These are phyloP conservation scores for Girardia tigrina DNA, from an alignment of 2,888 invertebrate species.

Conservation along the genomic window DNA sequence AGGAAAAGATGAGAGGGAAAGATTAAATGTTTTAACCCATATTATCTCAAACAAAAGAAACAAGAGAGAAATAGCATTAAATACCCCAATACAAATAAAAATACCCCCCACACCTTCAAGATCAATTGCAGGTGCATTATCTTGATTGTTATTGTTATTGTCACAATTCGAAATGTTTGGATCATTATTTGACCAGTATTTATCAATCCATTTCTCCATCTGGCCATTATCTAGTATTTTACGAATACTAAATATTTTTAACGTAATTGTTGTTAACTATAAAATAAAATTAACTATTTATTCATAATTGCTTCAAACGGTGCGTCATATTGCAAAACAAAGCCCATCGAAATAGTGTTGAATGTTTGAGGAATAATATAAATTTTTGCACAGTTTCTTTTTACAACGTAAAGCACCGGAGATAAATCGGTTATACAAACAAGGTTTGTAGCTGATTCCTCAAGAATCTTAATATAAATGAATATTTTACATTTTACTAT, in stretches of 20 bases:
- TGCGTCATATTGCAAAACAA: background rate
- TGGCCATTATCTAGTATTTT: background rate
- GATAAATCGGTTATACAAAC: background rate
- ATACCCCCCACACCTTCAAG: background rate
- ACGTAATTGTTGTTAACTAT: background rate
- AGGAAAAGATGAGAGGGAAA: background rate
- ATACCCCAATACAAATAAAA: background rate
- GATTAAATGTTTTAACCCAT: background rate
- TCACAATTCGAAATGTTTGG: constrained; percentile 5
- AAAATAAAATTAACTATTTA: background rate
- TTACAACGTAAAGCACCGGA: background rate
- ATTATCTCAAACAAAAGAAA: background rate
- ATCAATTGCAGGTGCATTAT: background rate
- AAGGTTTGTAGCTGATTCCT: background rate
- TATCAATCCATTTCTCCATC: constrained; percentile 17
- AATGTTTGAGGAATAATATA: background rate
- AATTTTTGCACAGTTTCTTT: background rate
- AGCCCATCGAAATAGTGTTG: background rate
- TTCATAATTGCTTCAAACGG: background rate
- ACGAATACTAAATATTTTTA: background rate
- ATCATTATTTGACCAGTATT: constrained; percentile 7
- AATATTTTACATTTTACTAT: too few relatives aligned
- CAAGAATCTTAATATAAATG: background rate
- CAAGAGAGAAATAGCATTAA: background rate
- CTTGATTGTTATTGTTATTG: background rate